phyloP scores from a whole-genome alignment of 1,140 invertebrate species.

The Hycleus phaleratus region DNA sequence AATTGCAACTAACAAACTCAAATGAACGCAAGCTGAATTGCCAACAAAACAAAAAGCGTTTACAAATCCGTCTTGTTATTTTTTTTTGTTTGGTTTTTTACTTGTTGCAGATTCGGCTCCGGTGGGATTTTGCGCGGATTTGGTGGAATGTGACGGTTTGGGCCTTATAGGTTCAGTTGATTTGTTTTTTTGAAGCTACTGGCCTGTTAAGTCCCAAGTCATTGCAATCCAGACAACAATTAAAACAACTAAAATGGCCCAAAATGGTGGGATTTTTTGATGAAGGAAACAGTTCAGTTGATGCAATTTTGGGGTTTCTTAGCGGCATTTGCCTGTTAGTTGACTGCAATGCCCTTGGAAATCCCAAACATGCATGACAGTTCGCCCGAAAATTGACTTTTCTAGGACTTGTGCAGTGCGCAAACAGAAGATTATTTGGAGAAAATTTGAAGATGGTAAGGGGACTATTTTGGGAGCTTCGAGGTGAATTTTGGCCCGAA shows the following conservation, averaged over 20 bases:
- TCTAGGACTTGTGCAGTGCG: too few species aligned
- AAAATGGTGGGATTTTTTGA: neutral
- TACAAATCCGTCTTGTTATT: too few species aligned
- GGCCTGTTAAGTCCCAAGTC: slow-evolving; percentile 42
- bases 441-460: too few species aligned
- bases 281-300: slow-evolving; percentile 6
- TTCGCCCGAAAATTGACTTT: neutral
- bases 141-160: slow-evolving; percentile 14
- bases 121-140: too few species aligned
- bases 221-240: slow-evolving; percentile 17
- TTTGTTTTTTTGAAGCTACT: slow-evolving; percentile 32
- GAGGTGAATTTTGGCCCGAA: too few species aligned
- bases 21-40: too few species aligned
- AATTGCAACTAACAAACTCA: too few species aligned
- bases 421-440: too few species aligned
- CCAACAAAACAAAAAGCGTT: too few species aligned
- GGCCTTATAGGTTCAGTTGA: slow-evolving; percentile 40
- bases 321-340: slow-evolving; percentile 38
- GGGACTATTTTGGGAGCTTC: too few species aligned
- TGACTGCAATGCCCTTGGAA: slow-evolving; percentile 40
- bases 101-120: too few species aligned
- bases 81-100: too few species aligned
- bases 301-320: slow-evolving; percentile 38
- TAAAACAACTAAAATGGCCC: neutral
- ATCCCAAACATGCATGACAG: slow-evolving; percentile 35